phyloP scores from a whole-genome alignment of 2,113 vertebrate genomes.

The Halichoeres trimaculatus region DNA sequence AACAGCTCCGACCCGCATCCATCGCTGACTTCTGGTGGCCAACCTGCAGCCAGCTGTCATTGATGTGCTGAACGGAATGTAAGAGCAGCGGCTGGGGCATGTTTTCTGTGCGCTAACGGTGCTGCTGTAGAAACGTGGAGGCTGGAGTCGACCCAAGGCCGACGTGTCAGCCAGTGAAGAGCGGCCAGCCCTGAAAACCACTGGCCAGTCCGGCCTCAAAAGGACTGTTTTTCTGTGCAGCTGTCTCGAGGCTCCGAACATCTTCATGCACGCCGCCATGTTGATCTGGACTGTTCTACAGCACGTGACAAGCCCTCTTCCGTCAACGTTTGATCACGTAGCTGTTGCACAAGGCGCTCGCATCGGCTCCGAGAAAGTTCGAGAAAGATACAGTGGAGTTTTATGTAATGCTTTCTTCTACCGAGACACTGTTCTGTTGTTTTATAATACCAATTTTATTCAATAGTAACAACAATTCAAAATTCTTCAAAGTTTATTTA shows the following conservation, averaged over 20 bases:
- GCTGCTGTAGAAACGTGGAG: constrained; percentile 38
- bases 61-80: neutral
- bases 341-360: too few relatives aligned
- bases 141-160: neutral
- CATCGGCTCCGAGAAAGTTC: too few relatives aligned
- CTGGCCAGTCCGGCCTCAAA: neutral
- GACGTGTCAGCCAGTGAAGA: neutral
- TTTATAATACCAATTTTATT: too few relatives aligned
- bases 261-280: constrained; percentile 78
- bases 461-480: too few relatives aligned
- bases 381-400: too few relatives aligned
- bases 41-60: constrained; percentile 42
- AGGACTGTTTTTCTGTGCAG: constrained; percentile 33
- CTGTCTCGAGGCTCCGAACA: constrained; percentile 61
- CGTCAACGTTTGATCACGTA: constrained; percentile 72
- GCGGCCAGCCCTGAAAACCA: neutral
- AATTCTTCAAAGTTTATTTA: too few relatives aligned
- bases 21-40: constrained; percentile 31
- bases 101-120: constrained; percentile 7
- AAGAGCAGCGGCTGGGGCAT: neutral
- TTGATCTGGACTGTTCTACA: constrained; percentile 74
- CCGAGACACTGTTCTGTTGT: too few relatives aligned
- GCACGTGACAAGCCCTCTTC: constrained; percentile 40
- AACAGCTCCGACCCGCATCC: constrained; percentile 54
- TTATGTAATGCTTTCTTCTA: too few relatives aligned